Percentiles rank a stretch among this genome's conserved stretches.
These are phyloP conservation scores for Hedya salicella DNA, from an alignment of 2,888 invertebrate genomes.

Conservation along the genomic window DNA sequence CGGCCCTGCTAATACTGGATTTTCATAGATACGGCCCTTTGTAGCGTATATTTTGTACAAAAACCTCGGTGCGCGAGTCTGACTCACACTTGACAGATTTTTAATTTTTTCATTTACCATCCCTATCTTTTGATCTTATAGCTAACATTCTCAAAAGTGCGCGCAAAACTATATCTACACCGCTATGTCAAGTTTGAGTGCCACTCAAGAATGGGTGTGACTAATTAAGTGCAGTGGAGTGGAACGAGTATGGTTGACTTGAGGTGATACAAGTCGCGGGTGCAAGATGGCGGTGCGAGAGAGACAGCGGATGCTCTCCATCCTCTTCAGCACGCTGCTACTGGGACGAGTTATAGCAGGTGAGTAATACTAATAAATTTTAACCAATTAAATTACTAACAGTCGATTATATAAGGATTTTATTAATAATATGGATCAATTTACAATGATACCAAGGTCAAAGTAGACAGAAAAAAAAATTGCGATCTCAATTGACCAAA, in stretches of 20 bases:
- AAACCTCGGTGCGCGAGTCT: no score
- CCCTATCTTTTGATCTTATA: constrained; percentile 5
- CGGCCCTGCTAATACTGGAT: no score
- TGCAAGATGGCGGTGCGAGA: constrained; percentile 70
- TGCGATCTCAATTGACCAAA: no score
- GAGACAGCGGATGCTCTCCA: constrained; percentile 71
- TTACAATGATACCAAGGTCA: no score
- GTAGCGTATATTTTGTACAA: no score
- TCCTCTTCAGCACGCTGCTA: constrained; percentile 77
- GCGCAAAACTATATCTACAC: constrained; percentile 1
- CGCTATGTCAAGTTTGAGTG: constrained; percentile 15
- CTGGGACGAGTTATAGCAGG: constrained; percentile 79
- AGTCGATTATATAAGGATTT: no score
- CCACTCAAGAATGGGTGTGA: constrained; percentile 27
- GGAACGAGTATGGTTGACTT: constrained; percentile 51
- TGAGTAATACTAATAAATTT: no score
- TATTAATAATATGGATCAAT: no score
- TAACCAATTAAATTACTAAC: no score
- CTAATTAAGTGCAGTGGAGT: constrained; percentile 43
- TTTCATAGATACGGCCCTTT: no score
- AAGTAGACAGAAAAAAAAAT: no score
- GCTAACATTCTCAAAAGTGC: background rate
- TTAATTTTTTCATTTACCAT: background rate
- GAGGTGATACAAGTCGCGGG: constrained; percentile 62
- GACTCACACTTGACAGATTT: no score